Evolutionary conservation across 1,140 invertebrate species (phyloP).

Genomic region (Orchestia grillus): DNA sequence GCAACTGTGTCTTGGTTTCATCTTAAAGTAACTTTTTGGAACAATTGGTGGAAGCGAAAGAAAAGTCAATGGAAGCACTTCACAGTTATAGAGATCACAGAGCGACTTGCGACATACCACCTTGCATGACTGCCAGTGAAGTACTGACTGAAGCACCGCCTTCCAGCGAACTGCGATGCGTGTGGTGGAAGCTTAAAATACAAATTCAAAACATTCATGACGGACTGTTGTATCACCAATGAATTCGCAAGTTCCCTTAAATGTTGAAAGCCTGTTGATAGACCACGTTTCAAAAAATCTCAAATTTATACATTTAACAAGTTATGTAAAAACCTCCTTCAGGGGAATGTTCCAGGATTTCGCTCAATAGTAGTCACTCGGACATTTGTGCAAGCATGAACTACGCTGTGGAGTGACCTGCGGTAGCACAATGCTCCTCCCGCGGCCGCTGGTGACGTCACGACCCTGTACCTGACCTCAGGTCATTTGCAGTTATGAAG

Average conservation of each 20-base stretch:
- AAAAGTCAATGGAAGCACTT: background rate
- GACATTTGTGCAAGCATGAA: background rate
- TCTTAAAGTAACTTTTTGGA: background rate
- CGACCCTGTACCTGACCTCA: conserved; percentile 24
- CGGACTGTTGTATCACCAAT: background rate
- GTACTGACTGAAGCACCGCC: background rate
- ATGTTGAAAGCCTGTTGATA: background rate
- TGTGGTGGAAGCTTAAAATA: background rate
- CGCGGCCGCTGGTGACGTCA: background rate
- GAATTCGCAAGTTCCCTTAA: background rate
- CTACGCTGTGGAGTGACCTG: background rate
- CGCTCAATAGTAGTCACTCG: background rate
- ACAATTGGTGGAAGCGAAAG: background rate
- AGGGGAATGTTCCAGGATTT: background rate
- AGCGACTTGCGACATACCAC: background rate
- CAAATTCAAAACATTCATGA: background rate
- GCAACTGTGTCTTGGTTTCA: background rate
- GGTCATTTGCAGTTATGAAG: conserved; percentile 35
- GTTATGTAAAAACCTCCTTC: background rate
- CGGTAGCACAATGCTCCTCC: conserved; percentile 21
- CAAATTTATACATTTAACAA: background rate
- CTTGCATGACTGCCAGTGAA: background rate
- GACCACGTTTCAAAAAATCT: background rate
- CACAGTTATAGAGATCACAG: background rate
- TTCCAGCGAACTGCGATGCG: background rate